Conservation (phyloP, 2,113 vertebrate genomes). For the Carettochelys insculpta region DNA sequence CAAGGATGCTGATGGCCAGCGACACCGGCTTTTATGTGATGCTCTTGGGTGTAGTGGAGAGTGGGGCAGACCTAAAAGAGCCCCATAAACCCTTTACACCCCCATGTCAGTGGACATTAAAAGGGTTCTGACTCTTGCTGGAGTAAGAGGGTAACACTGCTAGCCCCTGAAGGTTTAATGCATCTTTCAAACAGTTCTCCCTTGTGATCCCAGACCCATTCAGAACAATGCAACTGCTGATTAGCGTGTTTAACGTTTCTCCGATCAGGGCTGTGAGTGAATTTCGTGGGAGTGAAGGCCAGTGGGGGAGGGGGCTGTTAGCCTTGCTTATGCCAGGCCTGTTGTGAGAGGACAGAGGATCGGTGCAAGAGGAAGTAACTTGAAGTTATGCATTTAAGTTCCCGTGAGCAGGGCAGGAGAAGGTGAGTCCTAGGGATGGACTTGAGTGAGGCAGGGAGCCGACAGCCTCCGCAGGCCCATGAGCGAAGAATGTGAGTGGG, state of each 20-base stretch:
- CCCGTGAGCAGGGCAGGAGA: background rate
- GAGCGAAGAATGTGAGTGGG: too few species aligned
- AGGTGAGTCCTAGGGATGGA: background rate
- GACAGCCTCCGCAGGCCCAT: too few species aligned
- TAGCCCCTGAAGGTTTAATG: background rate
- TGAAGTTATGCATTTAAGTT: background rate
- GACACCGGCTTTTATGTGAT: too few species aligned
- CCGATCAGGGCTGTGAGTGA: background rate
- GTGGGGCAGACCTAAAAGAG: background rate
- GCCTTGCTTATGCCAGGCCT: background rate
- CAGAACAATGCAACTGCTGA: background rate
- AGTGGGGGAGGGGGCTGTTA: fast-evolving
- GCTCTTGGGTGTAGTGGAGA: too few species aligned
- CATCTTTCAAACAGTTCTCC: too few species aligned
- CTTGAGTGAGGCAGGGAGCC: too few species aligned
- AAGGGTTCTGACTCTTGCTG: background rate
- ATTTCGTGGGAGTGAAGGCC: background rate
- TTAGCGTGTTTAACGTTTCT: background rate
- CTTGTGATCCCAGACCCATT: background rate
- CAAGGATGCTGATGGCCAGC: background rate
- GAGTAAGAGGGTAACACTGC: background rate
- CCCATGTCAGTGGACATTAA: background rate
- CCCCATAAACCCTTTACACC: background rate
- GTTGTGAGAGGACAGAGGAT: background rate
- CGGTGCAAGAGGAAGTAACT: background rate